Percentiles rank a stretch among this genome's conserved stretches.
These are phyloP conservation scores for Podiceps cristatus DNA, from an alignment of 2,113 vertebrate species.

Conservation along the genomic window DNA sequence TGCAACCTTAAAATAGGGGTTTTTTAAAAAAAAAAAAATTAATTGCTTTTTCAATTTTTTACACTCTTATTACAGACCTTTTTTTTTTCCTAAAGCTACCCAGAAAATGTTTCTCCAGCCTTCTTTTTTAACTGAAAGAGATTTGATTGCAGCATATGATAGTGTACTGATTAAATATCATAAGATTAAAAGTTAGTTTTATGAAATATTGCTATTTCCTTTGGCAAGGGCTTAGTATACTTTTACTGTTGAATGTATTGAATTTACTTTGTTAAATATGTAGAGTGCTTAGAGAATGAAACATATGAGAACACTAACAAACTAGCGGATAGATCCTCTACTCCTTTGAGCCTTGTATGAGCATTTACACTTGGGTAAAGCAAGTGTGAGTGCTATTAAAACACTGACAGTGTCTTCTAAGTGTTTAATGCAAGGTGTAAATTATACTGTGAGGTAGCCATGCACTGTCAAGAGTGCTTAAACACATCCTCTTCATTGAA, in stretches of 20 bases:
- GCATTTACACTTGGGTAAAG: neutral
- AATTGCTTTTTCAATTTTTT: neutral
- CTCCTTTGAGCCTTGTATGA: neutral
- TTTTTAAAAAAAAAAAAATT: too few species aligned
- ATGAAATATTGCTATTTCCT: neutral
- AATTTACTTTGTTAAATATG: neutral
- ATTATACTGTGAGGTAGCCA: constrained; percentile 5
- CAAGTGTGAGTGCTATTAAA: constrained; percentile 4
- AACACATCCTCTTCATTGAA: neutral
- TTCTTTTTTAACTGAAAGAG: neutral
- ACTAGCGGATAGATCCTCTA: neutral
- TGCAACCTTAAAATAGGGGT: neutral
- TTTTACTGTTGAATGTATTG: neutral
- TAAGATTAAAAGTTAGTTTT: neutral
- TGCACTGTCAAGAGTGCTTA: neutral
- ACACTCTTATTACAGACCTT: neutral
- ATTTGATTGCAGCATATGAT: neutral
- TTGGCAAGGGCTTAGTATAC: neutral
- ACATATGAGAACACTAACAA: neutral
- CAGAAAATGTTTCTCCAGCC: neutral
- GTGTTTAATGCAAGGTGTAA: neutral
- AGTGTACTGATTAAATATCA: neutral
- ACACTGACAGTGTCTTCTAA: neutral
- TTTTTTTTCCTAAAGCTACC: neutral
- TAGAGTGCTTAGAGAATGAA: neutral